A percentile compares a stretch with the other conserved stretches of the same genome.
Conservation (phyloP, 1,140 invertebrate species). For the Aporrectodea caliginosa region DNA sequence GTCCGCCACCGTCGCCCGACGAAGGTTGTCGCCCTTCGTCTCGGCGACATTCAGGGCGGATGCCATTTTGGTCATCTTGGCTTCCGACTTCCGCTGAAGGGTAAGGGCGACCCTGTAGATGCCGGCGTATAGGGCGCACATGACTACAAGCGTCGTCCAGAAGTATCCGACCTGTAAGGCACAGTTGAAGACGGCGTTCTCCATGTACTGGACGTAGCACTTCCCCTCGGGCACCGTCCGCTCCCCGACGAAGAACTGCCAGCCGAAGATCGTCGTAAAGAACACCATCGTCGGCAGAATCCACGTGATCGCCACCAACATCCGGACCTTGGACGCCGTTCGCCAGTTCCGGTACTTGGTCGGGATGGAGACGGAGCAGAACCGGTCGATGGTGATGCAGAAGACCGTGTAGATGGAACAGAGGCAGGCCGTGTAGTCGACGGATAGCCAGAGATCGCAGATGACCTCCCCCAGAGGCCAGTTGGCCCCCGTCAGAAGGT, state of each 20-base stretch:
- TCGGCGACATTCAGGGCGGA: conserved; percentile 25
- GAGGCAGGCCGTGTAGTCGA: too few species aligned
- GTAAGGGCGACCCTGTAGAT: conserved; percentile 97
- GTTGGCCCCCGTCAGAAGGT: conserved; percentile 82
- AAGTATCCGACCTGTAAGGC: conserved; percentile 92
- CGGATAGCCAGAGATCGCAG: conserved; percentile 96
- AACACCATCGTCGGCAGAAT: conserved; percentile 93
- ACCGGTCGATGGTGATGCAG: conserved; percentile 93
- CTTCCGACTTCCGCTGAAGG: conserved; percentile 94
- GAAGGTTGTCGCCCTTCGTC: too few species aligned
- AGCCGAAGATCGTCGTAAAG: conserved; percentile 97
- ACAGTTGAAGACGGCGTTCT: conserved; percentile 95
- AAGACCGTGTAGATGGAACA: conserved; percentile 99
- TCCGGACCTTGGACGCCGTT: conserved; percentile 86
- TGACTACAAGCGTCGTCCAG: conserved; percentile 61
- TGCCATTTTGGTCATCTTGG: conserved; percentile 59
- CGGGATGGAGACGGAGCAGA: conserved; percentile 97
- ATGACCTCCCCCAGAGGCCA: conserved; percentile 94
- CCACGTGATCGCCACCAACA: conserved; percentile 81
- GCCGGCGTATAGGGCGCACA: conserved; percentile 75
- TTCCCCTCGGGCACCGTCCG: conserved; percentile 66
- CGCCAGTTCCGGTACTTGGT: conserved; percentile 95
- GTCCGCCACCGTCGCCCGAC: too few species aligned
- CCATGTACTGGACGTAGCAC: too few species aligned
- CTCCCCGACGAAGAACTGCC: conserved; percentile 94